Evolutionary conservation across 2,113 vertebrate species (phyloP), one percentile per base, ranked within the genome.

Genomic region (Falco punctatus): DNA sequence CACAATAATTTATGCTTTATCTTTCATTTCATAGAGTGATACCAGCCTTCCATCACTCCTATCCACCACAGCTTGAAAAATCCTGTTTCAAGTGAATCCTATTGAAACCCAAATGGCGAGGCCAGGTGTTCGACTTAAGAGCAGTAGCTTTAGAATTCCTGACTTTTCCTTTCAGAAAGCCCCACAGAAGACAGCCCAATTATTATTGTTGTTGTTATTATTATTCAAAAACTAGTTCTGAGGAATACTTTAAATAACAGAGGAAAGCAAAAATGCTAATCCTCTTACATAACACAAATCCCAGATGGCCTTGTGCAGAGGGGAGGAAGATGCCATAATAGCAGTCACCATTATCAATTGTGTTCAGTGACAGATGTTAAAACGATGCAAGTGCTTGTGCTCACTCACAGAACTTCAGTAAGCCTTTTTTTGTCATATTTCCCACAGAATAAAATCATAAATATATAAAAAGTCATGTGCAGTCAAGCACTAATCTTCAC

Each of bases 221-320:
- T 97, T 91, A 97, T 94, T 97, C 87, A 95, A 96, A 97, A 97
- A 96, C 49, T 86, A 90, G 96, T 97, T 98, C 96, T 72, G 84
- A 97, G 88, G 96, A 98, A 97, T 97, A 97, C 94, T 97, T 98
- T 97, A 97, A 97, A 97, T 95, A 94, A 97, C 97, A 95, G 90
- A 98, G 95, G 92, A 96, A 92, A 95, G 90, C 93, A 92, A 94
- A 97, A 98, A 97, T 97, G 97, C 96, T 97, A 96, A 97, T 92
- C 93, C 97, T 97, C 94, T 88, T 97, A 96, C 91, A 94, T 92
- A 97, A 96, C 97, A 96, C 96, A 98, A 95, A 94, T 93, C 97
- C 97, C 98, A 98, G 98, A 97, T 98, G 97, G 98, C 94, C 97
- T 92, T 94, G 91, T 96, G 90, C 62, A 17, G 90, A 96, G 95